Percentiles rank a stretch among this genome's conserved stretches.
Conservation (phyloP, 2,888 invertebrate genomes). For the Gari tellinella region DNA sequence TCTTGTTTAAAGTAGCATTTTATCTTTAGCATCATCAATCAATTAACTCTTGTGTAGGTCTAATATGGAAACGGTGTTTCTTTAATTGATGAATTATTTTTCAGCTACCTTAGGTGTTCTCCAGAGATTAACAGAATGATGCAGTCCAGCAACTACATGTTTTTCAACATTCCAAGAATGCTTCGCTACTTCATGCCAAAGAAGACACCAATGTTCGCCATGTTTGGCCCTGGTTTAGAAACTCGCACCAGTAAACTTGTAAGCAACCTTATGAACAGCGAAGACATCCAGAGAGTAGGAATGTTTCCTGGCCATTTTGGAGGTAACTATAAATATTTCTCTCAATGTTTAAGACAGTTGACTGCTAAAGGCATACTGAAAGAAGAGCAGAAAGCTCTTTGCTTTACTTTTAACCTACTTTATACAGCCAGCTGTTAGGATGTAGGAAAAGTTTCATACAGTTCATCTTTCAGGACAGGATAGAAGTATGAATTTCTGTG, state of each 20-base stretch:
- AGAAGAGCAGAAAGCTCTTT: no score
- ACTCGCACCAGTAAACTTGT: constrained; percentile 73
- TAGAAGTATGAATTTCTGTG: no score
- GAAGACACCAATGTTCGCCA: constrained; percentile 75
- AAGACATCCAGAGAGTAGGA: constrained; percentile 65
- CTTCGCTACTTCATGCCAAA: constrained; percentile 76
- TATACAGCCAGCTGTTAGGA: no score
- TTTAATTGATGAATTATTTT: constrained; percentile 37
- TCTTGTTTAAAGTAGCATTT: no score
- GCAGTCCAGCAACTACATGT: constrained; percentile 67
- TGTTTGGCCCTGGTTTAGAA: constrained; percentile 81
- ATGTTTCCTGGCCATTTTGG: constrained; percentile 79
- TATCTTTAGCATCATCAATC: no score
- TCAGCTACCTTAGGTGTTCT: constrained; percentile 77
- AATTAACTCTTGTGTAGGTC: no score
- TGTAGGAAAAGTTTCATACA: no score
- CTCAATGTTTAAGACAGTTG: neutral
- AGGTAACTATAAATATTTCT: constrained; percentile 57
- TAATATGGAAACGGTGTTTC: no score
- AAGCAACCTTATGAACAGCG: constrained; percentile 69
- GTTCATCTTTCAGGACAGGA: no score
- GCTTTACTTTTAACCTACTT: no score
- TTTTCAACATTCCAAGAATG: constrained; percentile 73
- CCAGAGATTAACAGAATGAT: constrained; percentile 69
- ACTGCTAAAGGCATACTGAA: no score